Conservation (phyloP, 2,797 vertebrate genomes). For the Decapterus maruadsi region DNA sequence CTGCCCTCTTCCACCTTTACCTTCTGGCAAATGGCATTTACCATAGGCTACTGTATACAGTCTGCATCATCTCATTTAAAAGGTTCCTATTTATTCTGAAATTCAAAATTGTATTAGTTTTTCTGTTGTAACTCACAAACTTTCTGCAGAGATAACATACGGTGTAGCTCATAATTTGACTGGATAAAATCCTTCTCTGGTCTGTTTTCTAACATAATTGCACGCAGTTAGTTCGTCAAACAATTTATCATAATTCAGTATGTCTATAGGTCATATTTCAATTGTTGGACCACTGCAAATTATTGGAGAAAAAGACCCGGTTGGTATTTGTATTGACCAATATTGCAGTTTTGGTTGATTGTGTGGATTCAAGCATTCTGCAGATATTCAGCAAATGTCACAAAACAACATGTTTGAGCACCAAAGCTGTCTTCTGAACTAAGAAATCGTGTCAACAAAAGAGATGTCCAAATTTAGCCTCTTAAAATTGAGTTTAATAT, state of each 20-base stretch:
- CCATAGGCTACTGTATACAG: conserved; percentile 6
- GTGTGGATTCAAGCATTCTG: no score
- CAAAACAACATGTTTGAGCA: no score
- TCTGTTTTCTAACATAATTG: neutral
- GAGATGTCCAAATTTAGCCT: no score
- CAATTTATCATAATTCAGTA: neutral
- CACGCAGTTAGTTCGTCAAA: neutral
- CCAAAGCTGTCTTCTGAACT: neutral
- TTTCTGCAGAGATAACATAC: neutral
- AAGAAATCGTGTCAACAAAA: no score
- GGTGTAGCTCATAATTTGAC: conserved; percentile 17
- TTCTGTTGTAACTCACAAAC: neutral
- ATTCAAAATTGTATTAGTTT: conserved; percentile 24
- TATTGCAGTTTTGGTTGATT: neutral
- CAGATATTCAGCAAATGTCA: no score
- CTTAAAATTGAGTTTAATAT: no score
- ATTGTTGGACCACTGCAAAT: neutral
- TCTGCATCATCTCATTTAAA: conserved; percentile 20
- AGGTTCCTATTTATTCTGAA: conserved; percentile 26
- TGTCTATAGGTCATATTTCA: neutral
- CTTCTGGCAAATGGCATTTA: conserved; percentile 18
- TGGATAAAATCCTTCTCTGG: neutral
- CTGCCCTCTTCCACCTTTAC: conserved; percentile 28
- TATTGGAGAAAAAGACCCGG: neutral
- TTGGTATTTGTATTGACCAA: neutral